Percentiles rank a stretch among this genome's conserved stretches.
phyloP scores from a whole-genome alignment of 2,113 vertebrate species.

The Bufo bufo region DNA sequence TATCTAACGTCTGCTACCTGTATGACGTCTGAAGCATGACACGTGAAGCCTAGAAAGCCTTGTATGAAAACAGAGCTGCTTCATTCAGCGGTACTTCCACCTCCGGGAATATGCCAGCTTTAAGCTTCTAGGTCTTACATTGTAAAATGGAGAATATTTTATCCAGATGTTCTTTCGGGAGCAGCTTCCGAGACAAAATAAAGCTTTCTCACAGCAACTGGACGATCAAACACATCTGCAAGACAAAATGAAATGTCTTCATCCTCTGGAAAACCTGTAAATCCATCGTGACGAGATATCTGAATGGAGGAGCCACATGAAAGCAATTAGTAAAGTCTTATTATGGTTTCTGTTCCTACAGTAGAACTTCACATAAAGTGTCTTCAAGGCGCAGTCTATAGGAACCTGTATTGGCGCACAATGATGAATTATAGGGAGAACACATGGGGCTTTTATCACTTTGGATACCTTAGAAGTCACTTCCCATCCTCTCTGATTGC shows the following conservation, averaged over 20 bases:
- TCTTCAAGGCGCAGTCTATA: not conserved
- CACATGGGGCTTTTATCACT: not conserved
- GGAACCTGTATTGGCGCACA: not conserved
- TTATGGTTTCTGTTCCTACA: not conserved
- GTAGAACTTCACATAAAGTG: not conserved
- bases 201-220: conserved; percentile 23
- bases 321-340: conserved; percentile 13
- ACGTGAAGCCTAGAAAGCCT: conserved; percentile 1
- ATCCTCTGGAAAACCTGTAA: conserved; percentile 4
- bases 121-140: conserved; percentile 16
- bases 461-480: not conserved
- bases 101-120: conserved; percentile 11
- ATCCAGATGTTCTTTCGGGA: conserved; percentile 47
- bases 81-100: conserved; percentile 19
- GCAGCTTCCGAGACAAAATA: conserved; percentile 40
- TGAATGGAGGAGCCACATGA: not conserved
- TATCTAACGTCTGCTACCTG: conserved; percentile 8
- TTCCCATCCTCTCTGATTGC: not conserved
- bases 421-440: not conserved
- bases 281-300: not conserved
- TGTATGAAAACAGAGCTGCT: conserved; percentile 11
- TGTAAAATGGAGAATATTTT: conserved; percentile 35
- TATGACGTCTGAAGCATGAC: not conserved
- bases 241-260: conserved; percentile 22
- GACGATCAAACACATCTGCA: conserved; percentile 28